phyloP scores from a whole-genome alignment of 2,113 vertebrate genomes.

The Crotalus horridus region DNA sequence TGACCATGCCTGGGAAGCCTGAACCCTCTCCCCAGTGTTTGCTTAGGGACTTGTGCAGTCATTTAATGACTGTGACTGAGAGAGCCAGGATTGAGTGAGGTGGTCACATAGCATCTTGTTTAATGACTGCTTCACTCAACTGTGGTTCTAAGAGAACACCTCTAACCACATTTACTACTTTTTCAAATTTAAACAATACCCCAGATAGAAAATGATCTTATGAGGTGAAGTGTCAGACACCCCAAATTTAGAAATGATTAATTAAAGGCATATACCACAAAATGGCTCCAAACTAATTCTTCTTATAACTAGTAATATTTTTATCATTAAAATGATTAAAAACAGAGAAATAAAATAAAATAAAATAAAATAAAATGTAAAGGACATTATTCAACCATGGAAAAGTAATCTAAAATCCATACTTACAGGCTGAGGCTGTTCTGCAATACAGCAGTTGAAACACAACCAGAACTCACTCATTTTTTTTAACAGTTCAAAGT shows the following conservation, averaged over 20 bases:
- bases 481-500: conserved; percentile 66
- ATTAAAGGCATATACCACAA: background rate
- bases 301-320: background rate
- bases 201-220: background rate
- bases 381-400: background rate
- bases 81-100: background rate
- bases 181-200: background rate
- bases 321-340: background rate
- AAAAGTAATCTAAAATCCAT: conserved; percentile 31
- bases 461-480: conserved; percentile 93
- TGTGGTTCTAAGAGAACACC: background rate
- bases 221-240: background rate
- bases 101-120: background rate
- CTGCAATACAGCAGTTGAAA: conserved; percentile 92
- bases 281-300: background rate
- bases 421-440: conserved; percentile 88
- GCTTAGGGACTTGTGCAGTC: background rate
- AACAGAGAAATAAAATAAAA: background rate
- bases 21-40: background rate
- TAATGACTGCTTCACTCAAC: background rate
- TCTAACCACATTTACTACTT: background rate
- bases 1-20: background rate
- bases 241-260: background rate
- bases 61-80: background rate
- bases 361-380: background rate